Conservation (phyloP, 1,140 invertebrate species). For the Trachymyrmex cornetzi region DNA sequence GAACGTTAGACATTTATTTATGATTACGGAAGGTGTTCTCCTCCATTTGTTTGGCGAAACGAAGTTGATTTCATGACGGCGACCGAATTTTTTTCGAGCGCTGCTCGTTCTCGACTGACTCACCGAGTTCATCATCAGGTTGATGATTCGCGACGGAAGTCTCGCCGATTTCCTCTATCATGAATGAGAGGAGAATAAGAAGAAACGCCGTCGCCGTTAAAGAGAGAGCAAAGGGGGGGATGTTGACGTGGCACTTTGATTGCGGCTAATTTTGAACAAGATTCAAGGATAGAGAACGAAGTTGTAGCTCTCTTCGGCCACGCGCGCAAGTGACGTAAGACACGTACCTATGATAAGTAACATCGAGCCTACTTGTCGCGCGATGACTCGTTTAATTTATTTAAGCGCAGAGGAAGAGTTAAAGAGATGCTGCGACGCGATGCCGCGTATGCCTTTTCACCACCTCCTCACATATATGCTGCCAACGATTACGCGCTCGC, state of each 20-base stretch:
- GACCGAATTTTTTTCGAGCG: background rate
- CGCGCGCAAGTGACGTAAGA: slow-evolving; percentile 71
- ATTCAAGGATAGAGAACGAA: slow-evolving; percentile 76
- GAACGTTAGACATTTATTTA: background rate
- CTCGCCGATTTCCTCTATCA: slow-evolving; percentile 53
- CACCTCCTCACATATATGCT: slow-evolving; percentile 60
- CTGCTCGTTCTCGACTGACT: background rate
- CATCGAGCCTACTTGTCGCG: slow-evolving; percentile 62
- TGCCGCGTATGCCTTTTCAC: slow-evolving; percentile 55
- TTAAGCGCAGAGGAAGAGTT: slow-evolving; percentile 68
- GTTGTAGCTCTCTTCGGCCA: slow-evolving; percentile 44
- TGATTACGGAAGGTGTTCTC: background rate
- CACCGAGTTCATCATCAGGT: background rate
- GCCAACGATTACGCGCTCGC: slow-evolving; percentile 71
- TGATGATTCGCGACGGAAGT: slow-evolving; percentile 56
- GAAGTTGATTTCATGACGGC: background rate
- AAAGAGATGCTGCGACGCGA: slow-evolving; percentile 58
- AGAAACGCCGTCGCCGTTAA: slow-evolving; percentile 3
- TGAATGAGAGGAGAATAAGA: slow-evolving; percentile 31
- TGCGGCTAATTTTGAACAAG: slow-evolving; percentile 73
- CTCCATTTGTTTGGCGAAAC: background rate
- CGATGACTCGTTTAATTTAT: slow-evolving; percentile 73
- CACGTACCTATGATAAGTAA: slow-evolving; percentile 71
- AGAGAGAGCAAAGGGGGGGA: slow-evolving; percentile 31
- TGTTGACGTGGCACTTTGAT: slow-evolving; percentile 79